Evolutionary conservation across 2,888 invertebrate species (phyloP).

Genomic region (Protodeltote pygarga): DNA sequence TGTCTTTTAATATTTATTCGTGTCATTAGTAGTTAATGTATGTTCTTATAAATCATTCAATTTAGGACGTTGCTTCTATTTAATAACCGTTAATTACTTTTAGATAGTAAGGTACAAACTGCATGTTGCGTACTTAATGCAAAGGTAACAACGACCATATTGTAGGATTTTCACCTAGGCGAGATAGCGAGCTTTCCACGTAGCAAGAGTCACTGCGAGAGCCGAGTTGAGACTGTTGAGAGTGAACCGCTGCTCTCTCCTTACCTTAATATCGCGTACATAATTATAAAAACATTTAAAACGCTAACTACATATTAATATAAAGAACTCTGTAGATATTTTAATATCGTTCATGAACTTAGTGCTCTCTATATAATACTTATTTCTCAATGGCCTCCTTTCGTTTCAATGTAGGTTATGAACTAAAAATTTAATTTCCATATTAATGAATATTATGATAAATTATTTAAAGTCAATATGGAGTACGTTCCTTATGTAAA

Average conservation of each 20-base stretch:
- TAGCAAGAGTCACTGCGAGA: constrained; percentile 60
- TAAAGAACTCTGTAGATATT: constrained; percentile 29
- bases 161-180: constrained; percentile 75
- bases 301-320: constrained; percentile 15
- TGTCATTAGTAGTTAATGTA: no score
- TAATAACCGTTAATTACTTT: neutral
- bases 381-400: constrained; percentile 51
- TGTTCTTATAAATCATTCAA: no score
- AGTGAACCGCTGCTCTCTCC: constrained; percentile 52
- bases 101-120: neutral
- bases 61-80: neutral
- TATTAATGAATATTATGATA: constrained; percentile 22
- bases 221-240: no score
- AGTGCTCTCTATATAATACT: constrained; percentile 49
- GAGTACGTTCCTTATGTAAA: neutral
- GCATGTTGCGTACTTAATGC: constrained; percentile 49
- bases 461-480: constrained; percentile 6
- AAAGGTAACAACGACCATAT: constrained; percentile 64
- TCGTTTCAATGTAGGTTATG: constrained; percentile 48
- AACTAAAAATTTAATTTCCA: constrained; percentile 42
- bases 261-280: constrained; percentile 33
- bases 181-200: constrained; percentile 76
- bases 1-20: neutral
- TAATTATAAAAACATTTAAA: constrained; percentile 38
- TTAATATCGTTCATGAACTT: constrained; percentile 47